Evolutionary conservation across 2,113 vertebrate genomes (phyloP).

Genomic region (Equus przewalskii): DNA sequence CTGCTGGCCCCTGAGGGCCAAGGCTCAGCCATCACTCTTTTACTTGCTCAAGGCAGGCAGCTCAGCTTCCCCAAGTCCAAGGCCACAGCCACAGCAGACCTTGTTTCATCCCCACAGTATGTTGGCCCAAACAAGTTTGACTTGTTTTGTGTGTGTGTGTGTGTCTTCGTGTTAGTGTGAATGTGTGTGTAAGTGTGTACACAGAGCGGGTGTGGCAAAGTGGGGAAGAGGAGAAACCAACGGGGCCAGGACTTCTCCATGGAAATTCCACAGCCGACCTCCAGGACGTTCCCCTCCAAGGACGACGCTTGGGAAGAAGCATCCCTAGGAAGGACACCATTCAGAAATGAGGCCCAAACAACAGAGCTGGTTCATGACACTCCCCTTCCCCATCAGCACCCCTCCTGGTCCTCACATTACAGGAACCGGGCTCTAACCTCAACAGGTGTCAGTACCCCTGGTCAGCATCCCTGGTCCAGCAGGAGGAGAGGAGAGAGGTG

Average conservation of each 20-base stretch:
- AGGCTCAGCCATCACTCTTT: not conserved
- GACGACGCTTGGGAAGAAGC: not conserved
- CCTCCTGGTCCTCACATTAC: not conserved
- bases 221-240: not conserved
- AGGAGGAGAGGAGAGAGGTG: not conserved
- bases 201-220: not conserved
- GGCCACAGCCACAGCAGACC: not conserved
- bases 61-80: not conserved
- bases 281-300: not conserved
- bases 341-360: not conserved
- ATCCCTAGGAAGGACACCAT: not conserved
- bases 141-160: conserved; percentile 64
- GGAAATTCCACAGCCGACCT: not conserved
- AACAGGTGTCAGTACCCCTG: not conserved
- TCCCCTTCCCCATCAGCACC: not conserved
- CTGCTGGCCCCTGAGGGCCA: not conserved
- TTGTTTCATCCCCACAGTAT: not conserved
- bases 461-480: not conserved
- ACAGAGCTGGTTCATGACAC: not conserved
- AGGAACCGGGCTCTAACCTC: not conserved
- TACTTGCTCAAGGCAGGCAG: not conserved
- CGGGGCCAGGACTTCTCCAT: not conserved
- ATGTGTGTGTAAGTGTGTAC: conserved; percentile 24
- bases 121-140: conserved; percentile 66
- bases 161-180: conserved; percentile 16